Conservation (phyloP, 2,113 vertebrate species). For the Oenanthe melanoleuca region DNA sequence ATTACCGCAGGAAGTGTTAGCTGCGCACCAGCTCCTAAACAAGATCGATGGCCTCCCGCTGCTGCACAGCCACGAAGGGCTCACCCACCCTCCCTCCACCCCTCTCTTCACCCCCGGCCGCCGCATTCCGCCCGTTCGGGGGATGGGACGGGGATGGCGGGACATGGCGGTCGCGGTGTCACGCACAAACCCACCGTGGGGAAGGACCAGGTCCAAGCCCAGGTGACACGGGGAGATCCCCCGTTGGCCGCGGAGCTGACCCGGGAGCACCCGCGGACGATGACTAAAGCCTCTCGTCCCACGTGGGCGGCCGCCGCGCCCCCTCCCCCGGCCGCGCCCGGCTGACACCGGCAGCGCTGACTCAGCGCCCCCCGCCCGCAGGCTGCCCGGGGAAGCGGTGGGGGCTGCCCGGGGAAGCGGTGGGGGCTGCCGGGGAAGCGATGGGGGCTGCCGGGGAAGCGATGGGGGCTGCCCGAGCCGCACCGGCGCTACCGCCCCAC, state of each 20-base stretch:
- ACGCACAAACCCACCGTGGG: too few relatives aligned
- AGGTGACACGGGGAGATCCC: not conserved
- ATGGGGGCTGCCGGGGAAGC: not conserved
- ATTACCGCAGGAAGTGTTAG: slow-evolving; percentile 74
- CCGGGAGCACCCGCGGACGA: not conserved
- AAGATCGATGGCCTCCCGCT: slow-evolving; percentile 70
- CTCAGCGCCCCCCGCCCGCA: not conserved
- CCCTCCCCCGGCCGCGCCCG: not conserved
- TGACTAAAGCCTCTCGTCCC: not conserved
- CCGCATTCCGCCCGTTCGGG: not conserved
- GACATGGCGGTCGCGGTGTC: not conserved
- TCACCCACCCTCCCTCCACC: not conserved
- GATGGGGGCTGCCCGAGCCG: not conserved
- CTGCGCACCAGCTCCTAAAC: slow-evolving; percentile 7
- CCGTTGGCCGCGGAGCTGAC: too few relatives aligned
- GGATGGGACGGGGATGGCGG: not conserved
- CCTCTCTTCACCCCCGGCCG: not conserved
- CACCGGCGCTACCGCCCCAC: not conserved
- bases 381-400: not conserved
- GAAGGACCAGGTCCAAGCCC: not conserved
- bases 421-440: not conserved
- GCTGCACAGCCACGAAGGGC: not conserved
- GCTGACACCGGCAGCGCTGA: not conserved
- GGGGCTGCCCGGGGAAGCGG: not conserved
- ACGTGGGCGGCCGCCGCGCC: not conserved